Base-by-base conservation (phyloP, 2,113 vertebrate species). In the Stegastes partitus region DNA sequence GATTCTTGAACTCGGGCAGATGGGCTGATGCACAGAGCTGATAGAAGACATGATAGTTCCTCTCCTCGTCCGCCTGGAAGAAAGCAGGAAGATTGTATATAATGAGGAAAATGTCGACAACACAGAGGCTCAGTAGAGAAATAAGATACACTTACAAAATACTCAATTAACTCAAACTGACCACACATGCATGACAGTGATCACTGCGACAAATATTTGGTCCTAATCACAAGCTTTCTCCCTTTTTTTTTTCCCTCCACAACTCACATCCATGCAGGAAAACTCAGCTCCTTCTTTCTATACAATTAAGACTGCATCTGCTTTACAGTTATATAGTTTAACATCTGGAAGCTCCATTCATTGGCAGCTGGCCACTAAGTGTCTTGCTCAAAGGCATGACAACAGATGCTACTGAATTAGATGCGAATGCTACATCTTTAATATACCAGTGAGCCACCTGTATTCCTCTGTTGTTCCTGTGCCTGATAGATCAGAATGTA, bases 21-120 rank as follows among this genome's bases (percentile, higher is more conserved):
- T 96, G 92, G 76, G 96, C 94, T 64, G 97, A 99, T 77, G 98
- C 97, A 94, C 98, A 99, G 59, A 99, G 96, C 81, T 99, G 98
- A 91, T 99, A 99, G 93, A 99, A 99, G 90, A 99, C 96, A 77
- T 99, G 98, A 83, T 99, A 98, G 92, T 99, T 99, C 92, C 97
- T 96, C 91, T 99, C 97, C 34, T 99, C 97, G 68, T 99, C 98
- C 68, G 98, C 98, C 98, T 99, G 93, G 1, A 68, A 66, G 47
- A 66, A 62, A 77, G 8, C 14, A 82, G 28, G 11, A 39, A 68
- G 9, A 59, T 2, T 0, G 62, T 4, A 26, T 19, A 23, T 51
- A 22, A n/a, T 31, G n/a, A 68, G 18, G 26, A 14, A 39, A 68
- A 54, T 4, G 23, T 19, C 49, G 26, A 16, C 15, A 53, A 23